Evolutionary conservation across 1,140 invertebrate genomes (phyloP), one percentile per base, ranked within the genome.

Genomic region (Lordiphosa clarofinis): DNA sequence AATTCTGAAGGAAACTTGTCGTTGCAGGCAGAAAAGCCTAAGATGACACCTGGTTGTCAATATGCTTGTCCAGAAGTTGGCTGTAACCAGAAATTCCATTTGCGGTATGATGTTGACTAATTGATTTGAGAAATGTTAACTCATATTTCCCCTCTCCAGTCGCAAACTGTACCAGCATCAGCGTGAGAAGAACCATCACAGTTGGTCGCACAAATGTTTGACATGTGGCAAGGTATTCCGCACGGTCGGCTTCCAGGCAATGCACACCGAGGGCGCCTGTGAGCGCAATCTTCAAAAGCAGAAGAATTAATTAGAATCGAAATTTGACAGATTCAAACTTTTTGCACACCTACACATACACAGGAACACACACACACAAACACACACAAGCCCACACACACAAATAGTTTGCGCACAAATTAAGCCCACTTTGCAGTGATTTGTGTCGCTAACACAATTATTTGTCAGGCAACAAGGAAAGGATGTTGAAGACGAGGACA

Each of bases 391-490:
- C 24, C 0, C 24, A 2, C 10, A 8, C 2, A 8, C 15, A 15
- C 15, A 15, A 78, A 73, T 73, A 78, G 73, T 78, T 78, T 73
- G 63, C 63, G 68, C 78, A 78, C 73, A 78, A 78, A 78, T 78
- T 78, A 78, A 78, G 68, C 58, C 68, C 73, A 78, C 73, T 78
- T 78, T 78, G 73, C 73, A 73, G 73, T 78, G 73, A 78, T 78
- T 78, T 78, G 73, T 78, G 73, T 63, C 56, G 73, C 73, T 78
- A 78, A 78, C 73, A 73, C 73, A 78, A 78, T 78, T 78, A 78
- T 78, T 78, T 73, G 73, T 62, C 63, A 66, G 52, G 56, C 60
- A 44, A 53, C 40, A 56, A 58, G 48, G 36, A 63, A 38, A 35
- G 37, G 33, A 44, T 15, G 28, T 31, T 6, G 9, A 53, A 28